phyloP scores from a whole-genome alignment of 2,113 vertebrate species.

The Tachuris rubrigastra region DNA sequence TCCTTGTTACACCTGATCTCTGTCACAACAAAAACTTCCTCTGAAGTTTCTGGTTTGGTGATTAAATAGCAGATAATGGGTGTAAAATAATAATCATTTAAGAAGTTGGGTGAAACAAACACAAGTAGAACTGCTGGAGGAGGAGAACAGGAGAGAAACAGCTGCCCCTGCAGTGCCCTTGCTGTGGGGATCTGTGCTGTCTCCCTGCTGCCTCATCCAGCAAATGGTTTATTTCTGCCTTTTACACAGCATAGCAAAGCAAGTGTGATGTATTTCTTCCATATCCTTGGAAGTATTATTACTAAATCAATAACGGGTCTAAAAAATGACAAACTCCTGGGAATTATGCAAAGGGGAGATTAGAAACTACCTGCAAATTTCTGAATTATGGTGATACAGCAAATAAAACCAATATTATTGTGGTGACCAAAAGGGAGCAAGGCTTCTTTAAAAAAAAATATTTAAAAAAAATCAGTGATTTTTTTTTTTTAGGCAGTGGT shows the following conservation, averaged over 20 bases:
- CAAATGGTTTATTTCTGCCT: background rate
- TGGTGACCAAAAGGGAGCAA: background rate
- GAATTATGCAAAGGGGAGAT: background rate
- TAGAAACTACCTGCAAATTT: background rate
- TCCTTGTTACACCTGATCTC: background rate
- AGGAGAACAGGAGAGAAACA: background rate
- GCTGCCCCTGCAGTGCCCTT: background rate
- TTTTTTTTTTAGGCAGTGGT: background rate
- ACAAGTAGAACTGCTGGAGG: background rate
- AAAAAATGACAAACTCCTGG: background rate
- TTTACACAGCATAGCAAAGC: background rate
- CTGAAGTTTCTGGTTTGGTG: background rate
- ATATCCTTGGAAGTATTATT: background rate
- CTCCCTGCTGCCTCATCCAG: accelerated
- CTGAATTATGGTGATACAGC: background rate
- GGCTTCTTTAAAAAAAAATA: background rate
- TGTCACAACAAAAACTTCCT: accelerated
- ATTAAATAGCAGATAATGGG: background rate
- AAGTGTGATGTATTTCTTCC: background rate
- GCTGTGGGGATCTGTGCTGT: background rate
- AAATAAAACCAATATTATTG: background rate
- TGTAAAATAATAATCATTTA: background rate
- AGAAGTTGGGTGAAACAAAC: background rate
- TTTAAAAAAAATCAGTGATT: background rate
- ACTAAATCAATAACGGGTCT: background rate